Percentiles rank a stretch among this genome's conserved stretches.
phyloP scores from a whole-genome alignment of 2,888 invertebrate genomes.

The Dastarcus helophoroides region DNA sequence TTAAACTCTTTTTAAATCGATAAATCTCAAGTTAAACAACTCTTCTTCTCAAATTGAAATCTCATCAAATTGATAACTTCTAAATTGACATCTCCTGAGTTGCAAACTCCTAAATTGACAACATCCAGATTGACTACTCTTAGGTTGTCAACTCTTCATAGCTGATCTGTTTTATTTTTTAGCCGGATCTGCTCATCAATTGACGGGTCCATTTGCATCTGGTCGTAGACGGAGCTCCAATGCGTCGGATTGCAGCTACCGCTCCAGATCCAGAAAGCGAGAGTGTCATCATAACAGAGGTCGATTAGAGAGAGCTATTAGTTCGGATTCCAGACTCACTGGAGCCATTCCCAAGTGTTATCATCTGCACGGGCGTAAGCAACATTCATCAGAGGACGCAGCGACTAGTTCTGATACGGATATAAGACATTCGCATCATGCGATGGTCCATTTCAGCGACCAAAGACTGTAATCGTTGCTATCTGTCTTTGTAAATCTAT shows the following conservation, averaged over 20 bases:
- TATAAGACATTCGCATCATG: slow-evolving; percentile 22
- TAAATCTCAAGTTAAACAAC: no score
- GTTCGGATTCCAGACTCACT: slow-evolving; percentile 32
- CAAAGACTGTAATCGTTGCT: slow-evolving; percentile 8
- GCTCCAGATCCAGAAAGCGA: slow-evolving; percentile 24
- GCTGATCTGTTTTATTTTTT: no score
- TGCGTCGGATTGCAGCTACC: slow-evolving; percentile 34
- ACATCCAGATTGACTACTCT: no score
- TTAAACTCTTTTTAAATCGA: no score
- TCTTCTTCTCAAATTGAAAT: no score
- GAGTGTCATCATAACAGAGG: slow-evolving; percentile 28
- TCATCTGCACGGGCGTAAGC: slow-evolving; percentile 17
- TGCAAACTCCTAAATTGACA: no score
- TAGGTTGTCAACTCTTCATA: no score
- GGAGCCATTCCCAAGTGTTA: slow-evolving; percentile 24
- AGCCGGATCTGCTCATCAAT: slow-evolving; percentile 29
- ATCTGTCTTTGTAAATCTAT: no score
- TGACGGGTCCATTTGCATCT: slow-evolving; percentile 22
- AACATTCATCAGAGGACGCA: slow-evolving; percentile 28
- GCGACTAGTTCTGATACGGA: slow-evolving; percentile 28
- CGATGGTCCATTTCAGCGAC: slow-evolving; percentile 19
- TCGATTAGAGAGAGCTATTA: slow-evolving; percentile 31
- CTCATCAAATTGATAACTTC: no score
- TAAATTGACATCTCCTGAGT: no score
- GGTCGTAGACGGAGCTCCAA: slow-evolving; percentile 34